These are phyloP conservation scores for Cheilosia scutellata DNA, from an alignment of 2,888 invertebrate genomes.

Conservation along the genomic window DNA sequence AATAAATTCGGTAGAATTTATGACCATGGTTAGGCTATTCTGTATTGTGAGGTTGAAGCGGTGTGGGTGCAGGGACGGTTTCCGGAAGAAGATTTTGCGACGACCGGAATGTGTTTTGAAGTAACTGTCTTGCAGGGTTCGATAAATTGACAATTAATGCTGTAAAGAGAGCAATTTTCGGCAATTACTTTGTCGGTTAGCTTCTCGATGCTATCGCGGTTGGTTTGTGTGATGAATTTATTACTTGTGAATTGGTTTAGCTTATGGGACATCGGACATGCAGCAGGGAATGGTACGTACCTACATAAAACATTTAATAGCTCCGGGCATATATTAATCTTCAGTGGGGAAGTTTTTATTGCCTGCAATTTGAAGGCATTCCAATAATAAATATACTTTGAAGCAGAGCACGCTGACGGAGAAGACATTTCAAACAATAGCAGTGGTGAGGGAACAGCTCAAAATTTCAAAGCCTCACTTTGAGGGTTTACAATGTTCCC, in stretches of 20 bases:
- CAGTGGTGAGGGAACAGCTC: too few relatives aligned
- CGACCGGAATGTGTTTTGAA: slow-evolving; percentile 31
- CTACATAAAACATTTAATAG: neutral
- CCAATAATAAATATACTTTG: too few relatives aligned
- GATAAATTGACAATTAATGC: slow-evolving; percentile 65
- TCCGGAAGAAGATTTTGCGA: slow-evolving; percentile 14
- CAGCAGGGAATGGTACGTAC: neutral
- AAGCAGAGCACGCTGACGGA: too few relatives aligned
- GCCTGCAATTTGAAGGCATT: too few relatives aligned
- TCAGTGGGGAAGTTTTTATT: too few relatives aligned
- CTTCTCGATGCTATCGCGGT: slow-evolving; percentile 34
- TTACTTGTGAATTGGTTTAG: slow-evolving; percentile 3
- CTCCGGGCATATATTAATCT: too few relatives aligned
- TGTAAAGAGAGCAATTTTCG: slow-evolving; percentile 47
- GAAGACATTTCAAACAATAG: too few relatives aligned
- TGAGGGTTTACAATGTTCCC: too few relatives aligned
- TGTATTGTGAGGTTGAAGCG: neutral
- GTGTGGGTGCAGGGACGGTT: neutral
- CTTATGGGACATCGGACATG: neutral
- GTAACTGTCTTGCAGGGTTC: slow-evolving; percentile 25
- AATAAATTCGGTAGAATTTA: slow-evolving; percentile 63
- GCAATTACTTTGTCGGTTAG: slow-evolving; percentile 23
- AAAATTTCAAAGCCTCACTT: too few relatives aligned
- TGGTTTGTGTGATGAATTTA: slow-evolving; percentile 18
- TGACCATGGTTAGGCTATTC: slow-evolving; percentile 50